Evolutionary conservation across 2,113 vertebrate species (phyloP).

Genomic region (Addax nasomaculatus): DNA sequence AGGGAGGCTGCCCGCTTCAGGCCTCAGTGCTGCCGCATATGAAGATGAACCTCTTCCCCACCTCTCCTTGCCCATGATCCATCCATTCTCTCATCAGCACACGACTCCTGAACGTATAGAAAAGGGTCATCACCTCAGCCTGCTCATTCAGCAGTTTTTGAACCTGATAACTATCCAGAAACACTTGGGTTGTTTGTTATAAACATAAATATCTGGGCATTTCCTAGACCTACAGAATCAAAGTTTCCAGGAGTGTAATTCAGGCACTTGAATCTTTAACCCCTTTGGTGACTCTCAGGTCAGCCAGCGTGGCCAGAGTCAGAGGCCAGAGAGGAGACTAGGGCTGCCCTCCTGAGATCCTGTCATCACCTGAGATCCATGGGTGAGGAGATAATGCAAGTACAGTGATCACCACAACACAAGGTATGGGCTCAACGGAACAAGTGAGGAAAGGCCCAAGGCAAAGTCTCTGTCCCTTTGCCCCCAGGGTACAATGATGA

Average conservation of each 20-base stretch:
- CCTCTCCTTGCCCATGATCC: background rate
- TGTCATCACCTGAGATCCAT: background rate
- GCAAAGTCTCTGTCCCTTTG: background rate
- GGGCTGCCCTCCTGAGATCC: background rate
- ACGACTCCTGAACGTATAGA: too few species aligned
- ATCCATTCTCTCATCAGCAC: background rate
- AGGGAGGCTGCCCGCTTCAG: background rate
- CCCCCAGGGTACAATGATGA: background rate
- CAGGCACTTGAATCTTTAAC: background rate
- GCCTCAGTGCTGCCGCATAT: fast-evolving
- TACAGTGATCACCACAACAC: background rate
- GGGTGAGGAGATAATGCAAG: background rate
- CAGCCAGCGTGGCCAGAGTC: background rate
- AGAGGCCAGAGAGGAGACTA: background rate
- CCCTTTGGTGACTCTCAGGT: background rate
- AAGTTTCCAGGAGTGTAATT: background rate
- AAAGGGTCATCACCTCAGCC: background rate
- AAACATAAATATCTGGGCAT: background rate
- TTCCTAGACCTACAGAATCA: background rate
- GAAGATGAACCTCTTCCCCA: background rate
- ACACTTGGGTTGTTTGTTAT: background rate
- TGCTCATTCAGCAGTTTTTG: background rate
- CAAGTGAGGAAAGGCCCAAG: background rate
- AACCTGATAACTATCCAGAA: background rate
- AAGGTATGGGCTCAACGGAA: background rate